Evolutionary conservation across 1,140 invertebrate species (phyloP).

Genomic region (Drosophila trapezifrons): DNA sequence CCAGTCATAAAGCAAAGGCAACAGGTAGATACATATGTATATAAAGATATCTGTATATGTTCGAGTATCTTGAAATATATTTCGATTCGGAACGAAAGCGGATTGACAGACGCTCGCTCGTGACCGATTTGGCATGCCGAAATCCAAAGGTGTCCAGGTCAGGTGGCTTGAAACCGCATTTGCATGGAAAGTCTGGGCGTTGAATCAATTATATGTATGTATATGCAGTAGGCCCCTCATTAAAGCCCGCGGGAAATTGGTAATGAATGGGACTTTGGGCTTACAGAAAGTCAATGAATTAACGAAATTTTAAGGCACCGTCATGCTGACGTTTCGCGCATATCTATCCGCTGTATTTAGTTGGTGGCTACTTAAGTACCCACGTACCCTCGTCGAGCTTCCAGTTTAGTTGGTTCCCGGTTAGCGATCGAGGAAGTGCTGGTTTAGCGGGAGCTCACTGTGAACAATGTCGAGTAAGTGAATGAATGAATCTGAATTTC

Average conservation of each 20-base stretch:
- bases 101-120: constrained; percentile 29
- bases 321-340: constrained; percentile 36
- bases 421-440: constrained; percentile 12
- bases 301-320: constrained; percentile 4
- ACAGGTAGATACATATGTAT: constrained; percentile 22
- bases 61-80: constrained; percentile 20
- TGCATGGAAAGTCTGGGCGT: constrained; percentile 34
- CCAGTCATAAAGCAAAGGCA: constrained; percentile 65
- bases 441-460: constrained; percentile 24
- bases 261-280: constrained; percentile 25
- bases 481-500: constrained; percentile 24
- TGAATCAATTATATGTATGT: constrained; percentile 26
- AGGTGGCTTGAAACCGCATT: constrained; percentile 38
- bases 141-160: constrained; percentile 56
- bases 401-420: constrained; percentile 28
- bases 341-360: background rate
- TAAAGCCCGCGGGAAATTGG: constrained; percentile 53
- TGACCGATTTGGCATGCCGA: constrained; percentile 31
- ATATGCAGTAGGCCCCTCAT: constrained; percentile 49
- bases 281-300: constrained; percentile 50
- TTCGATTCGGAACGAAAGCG: constrained; percentile 24
- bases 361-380: constrained; percentile 6
- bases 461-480: constrained; percentile 42
- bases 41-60: background rate
- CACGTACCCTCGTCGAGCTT: background rate